A percentile compares a stretch with the other conserved stretches of the same genome.
Conservation (phyloP, 35 echinoderm and acorn worm species). For the Strongylocentrotus purpuratus region DNA sequence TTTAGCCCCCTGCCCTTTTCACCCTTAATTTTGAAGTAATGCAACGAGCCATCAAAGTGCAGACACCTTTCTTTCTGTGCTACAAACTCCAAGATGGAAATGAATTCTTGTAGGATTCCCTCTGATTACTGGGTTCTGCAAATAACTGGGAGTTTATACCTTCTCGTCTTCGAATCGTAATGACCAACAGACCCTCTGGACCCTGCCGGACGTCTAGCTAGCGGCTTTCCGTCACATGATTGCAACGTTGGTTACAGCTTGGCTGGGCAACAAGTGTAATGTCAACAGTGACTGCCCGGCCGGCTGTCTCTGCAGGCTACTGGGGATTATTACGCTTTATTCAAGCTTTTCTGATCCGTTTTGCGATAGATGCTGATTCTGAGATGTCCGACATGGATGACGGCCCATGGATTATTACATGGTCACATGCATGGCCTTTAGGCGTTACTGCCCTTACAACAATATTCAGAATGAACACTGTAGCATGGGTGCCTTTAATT, state of each 20-base stretch:
- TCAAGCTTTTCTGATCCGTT: constrained; percentile 1
- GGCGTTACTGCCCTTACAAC: background rate
- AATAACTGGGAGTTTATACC: background rate
- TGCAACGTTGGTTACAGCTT: background rate
- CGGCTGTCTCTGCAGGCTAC: background rate
- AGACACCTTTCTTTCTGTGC: background rate
- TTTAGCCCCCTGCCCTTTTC: background rate
- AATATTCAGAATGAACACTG: background rate
- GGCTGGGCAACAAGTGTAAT: background rate
- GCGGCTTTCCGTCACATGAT: background rate
- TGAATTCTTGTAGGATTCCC: background rate
- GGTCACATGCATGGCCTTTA: background rate
- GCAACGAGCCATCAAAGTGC: background rate
- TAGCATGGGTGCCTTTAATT: background rate
- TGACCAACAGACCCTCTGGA: background rate
- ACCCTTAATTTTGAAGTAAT: background rate
- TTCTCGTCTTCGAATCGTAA: background rate
- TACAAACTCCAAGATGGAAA: background rate
- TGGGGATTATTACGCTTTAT: background rate
- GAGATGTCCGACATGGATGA: background rate
- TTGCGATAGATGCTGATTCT: background rate
- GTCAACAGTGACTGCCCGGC: background rate
- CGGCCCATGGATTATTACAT: background rate
- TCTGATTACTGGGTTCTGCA: background rate
- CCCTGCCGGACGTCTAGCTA: background rate